Percentiles rank a stretch among this genome's conserved stretches.
Conservation (phyloP, 2,113 vertebrate genomes). For the Progne subis region DNA sequence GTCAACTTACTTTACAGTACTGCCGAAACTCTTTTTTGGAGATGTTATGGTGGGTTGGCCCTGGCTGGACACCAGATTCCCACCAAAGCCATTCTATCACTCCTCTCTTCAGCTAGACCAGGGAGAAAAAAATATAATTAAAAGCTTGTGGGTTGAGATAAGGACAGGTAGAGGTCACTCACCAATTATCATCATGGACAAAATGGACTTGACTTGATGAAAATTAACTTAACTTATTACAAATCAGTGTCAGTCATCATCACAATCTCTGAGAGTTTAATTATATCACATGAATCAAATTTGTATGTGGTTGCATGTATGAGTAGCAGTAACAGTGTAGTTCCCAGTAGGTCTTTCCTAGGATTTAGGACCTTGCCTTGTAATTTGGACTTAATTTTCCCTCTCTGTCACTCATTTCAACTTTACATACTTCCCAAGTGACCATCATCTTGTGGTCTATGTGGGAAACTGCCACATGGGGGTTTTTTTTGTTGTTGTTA, state of each 20-base stretch:
- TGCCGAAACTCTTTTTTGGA: background rate
- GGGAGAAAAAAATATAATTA: background rate
- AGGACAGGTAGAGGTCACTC: background rate
- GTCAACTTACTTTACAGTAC: background rate
- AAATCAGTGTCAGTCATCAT: background rate
- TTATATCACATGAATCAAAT: background rate
- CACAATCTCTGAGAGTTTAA: background rate
- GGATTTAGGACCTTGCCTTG: background rate
- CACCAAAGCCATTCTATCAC: background rate
- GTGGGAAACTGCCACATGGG: background rate
- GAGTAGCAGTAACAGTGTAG: background rate
- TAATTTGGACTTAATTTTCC: background rate
- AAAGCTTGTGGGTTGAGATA: background rate
- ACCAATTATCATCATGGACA: background rate
- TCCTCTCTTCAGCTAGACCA: rapidly evolving
- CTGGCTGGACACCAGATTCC: background rate
- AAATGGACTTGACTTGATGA: background rate
- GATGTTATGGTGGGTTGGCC: background rate
- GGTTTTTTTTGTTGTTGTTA: no score
- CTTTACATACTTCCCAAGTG: background rate
- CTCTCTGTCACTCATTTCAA: background rate
- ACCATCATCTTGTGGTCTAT: background rate
- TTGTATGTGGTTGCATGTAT: background rate
- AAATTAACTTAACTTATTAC: background rate
- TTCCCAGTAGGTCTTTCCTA: background rate